Evolutionary conservation across 2,888 invertebrate genomes (phyloP).

Genomic region (Drosophila longiperda): DNA sequence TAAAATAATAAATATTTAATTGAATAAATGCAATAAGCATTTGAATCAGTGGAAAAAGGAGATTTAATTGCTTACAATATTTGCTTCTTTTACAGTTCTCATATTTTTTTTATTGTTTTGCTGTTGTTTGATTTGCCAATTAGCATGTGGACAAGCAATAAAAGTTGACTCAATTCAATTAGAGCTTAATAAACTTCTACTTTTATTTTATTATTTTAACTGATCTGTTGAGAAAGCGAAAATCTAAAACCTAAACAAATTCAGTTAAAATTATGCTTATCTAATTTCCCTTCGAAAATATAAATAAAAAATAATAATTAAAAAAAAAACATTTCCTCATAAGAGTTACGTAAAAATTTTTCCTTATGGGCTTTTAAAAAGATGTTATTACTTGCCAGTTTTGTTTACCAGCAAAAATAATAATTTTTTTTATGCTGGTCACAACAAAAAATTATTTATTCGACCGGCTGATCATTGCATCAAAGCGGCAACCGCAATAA

Average conservation of each 20-base stretch:
- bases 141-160: slow-evolving; percentile 42
- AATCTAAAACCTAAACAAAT: background rate
- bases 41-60: background rate
- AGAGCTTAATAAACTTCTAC: slow-evolving; percentile 10
- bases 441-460: slow-evolving; percentile 19
- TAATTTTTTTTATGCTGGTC: slow-evolving; percentile 14
- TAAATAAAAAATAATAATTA: background rate
- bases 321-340: slow-evolving; percentile 16
- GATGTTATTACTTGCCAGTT: background rate
- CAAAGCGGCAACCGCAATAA: slow-evolving; percentile 44
- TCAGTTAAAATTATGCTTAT: slow-evolving; percentile 12
- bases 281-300: slow-evolving; percentile 19
- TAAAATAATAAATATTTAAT: background rate
- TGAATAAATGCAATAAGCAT: background rate
- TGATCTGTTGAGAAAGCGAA: background rate
- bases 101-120: background rate
- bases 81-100: background rate
- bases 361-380: slow-evolving; percentile 28
- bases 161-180: slow-evolving; percentile 39
- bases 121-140: slow-evolving; percentile 39
- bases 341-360: slow-evolving; percentile 15
- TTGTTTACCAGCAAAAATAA: slow-evolving; percentile 20
- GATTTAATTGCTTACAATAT: background rate
- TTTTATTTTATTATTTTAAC: background rate
- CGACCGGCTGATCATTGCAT: slow-evolving; percentile 46